phyloP scores from a whole-genome alignment of 2,888 invertebrate genomes.

The Augiades crinisus region DNA sequence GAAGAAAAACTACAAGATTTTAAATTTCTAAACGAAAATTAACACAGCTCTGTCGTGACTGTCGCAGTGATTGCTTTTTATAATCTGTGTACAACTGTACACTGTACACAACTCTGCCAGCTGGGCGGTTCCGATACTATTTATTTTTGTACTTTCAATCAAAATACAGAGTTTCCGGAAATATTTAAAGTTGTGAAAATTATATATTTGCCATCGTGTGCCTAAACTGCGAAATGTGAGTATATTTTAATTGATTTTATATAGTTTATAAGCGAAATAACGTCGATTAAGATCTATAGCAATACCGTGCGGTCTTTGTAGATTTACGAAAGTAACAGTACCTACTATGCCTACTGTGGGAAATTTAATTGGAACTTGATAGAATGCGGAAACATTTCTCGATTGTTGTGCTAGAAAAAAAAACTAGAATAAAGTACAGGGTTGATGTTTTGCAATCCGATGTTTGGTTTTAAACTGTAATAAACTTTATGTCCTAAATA shows the following conservation, averaged over 20 bases:
- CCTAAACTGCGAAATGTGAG: constrained; percentile 39
- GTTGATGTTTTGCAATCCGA: not conserved
- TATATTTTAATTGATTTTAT: constrained; percentile 32
- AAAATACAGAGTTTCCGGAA: constrained; percentile 31
- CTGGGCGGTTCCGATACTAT: constrained; percentile 69
- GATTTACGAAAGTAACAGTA: constrained; percentile 34
- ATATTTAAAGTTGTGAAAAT: constrained; percentile 10
- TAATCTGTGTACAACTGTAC: constrained; percentile 37
- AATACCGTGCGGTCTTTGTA: constrained; percentile 34
- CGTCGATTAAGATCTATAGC: constrained; percentile 52
- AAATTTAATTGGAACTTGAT: constrained; percentile 13
- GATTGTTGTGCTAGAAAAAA: constrained; percentile 3
- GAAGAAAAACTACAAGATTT: too few relatives aligned
- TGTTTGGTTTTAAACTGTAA: not conserved
- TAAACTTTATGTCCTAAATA: constrained; percentile 8
- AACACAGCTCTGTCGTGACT: not conserved
- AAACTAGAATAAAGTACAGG: not conserved
- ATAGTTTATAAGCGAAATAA: constrained; percentile 29
- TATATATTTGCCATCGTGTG: constrained; percentile 32
- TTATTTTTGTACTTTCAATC: constrained; percentile 46
- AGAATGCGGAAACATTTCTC: constrained; percentile 6
- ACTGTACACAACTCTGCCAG: constrained; percentile 58
- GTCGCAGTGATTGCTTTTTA: constrained; percentile 15
- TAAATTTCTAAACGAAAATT: not conserved
- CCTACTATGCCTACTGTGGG: constrained; percentile 6